A percentile compares a stretch with the other conserved stretches of the same genome.
Conservation (phyloP, 2,797 vertebrate species). For the Limosa lapponica region DNA sequence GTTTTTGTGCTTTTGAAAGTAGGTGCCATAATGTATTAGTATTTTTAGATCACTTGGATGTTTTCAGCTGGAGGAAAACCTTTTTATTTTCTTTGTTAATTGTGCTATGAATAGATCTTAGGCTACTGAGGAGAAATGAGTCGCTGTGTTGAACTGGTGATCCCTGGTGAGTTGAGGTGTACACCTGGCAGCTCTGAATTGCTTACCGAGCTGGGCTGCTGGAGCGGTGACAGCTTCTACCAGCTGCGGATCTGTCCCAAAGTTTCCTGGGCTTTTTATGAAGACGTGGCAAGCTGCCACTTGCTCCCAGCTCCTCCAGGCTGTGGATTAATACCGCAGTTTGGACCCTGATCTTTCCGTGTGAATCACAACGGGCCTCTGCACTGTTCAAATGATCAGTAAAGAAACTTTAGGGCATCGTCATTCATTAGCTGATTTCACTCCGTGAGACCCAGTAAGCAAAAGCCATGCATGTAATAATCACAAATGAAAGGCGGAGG, state of each 20-base stretch:
- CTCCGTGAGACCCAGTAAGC: not conserved
- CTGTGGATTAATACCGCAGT: not conserved
- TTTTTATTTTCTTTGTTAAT: slow-evolving; percentile 44
- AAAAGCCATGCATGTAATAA: not conserved
- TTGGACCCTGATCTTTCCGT: not conserved
- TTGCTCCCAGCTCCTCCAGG: not conserved
- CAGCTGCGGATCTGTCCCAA: slow-evolving; percentile 30
- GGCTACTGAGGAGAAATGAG: slow-evolving; percentile 25
- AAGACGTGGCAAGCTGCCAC: slow-evolving; percentile 14
- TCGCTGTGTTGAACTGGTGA: not conserved
- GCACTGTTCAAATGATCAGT: not conserved
- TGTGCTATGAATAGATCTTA: slow-evolving; percentile 40
- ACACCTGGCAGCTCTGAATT: slow-evolving; percentile 55
- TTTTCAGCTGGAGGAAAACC: slow-evolving; percentile 34
- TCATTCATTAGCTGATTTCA: not conserved
- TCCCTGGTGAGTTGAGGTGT: slow-evolving; percentile 40
- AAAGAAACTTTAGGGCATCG: not conserved
- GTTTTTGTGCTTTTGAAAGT: slow-evolving; percentile 22
- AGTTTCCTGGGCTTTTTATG: slow-evolving; percentile 20
- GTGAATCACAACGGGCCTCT: not conserved
- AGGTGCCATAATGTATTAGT: slow-evolving; percentile 1
- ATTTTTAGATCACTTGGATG: slow-evolving; percentile 34
- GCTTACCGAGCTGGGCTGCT: slow-evolving; percentile 18
- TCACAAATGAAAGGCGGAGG: not conserved
- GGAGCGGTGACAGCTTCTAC: slow-evolving; percentile 19